These are phyloP conservation scores for Pterocles burchelli DNA, from an alignment of 2,113 vertebrate species.

Conservation along the genomic window DNA sequence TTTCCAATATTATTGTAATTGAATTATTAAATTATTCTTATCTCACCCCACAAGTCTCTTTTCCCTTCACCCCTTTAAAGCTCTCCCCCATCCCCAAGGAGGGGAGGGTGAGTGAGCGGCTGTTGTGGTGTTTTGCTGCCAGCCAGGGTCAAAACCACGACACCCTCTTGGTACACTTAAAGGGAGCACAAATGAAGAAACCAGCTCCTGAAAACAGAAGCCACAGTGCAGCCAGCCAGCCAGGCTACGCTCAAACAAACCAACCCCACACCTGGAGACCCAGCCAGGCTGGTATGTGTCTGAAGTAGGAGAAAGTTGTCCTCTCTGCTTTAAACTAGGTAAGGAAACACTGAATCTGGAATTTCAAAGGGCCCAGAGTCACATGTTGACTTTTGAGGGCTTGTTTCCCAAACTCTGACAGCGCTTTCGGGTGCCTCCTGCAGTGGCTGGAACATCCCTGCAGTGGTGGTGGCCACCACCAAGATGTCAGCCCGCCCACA, in stretches of 20 bases:
- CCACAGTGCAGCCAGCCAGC: background rate
- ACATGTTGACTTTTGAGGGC: background rate
- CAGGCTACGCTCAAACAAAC: background rate
- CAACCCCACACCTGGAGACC: too few relatives aligned
- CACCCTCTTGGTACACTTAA: background rate
- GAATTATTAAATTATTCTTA: too few relatives aligned
- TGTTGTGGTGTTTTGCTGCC: too few relatives aligned
- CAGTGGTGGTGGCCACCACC: too few relatives aligned
- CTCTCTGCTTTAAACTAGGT: background rate
- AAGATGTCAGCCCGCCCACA: background rate
- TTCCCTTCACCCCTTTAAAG: too few relatives aligned
- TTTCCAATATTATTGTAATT: too few relatives aligned
- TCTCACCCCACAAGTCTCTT: too few relatives aligned
- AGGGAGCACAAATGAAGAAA: background rate
- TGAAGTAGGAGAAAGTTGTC: background rate
- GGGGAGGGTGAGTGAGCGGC: too few relatives aligned
- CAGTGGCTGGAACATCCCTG: background rate
- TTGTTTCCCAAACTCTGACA: background rate
- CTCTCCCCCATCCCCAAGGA: too few relatives aligned
- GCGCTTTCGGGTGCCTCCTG: fast-evolving
- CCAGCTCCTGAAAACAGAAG: background rate
- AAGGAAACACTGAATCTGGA: background rate
- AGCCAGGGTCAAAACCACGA: too few relatives aligned
- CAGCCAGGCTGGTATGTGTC: background rate
- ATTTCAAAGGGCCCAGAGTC: background rate